Conservation (phyloP, 2,888 invertebrate genomes). For the Crocallis elinguaria region DNA sequence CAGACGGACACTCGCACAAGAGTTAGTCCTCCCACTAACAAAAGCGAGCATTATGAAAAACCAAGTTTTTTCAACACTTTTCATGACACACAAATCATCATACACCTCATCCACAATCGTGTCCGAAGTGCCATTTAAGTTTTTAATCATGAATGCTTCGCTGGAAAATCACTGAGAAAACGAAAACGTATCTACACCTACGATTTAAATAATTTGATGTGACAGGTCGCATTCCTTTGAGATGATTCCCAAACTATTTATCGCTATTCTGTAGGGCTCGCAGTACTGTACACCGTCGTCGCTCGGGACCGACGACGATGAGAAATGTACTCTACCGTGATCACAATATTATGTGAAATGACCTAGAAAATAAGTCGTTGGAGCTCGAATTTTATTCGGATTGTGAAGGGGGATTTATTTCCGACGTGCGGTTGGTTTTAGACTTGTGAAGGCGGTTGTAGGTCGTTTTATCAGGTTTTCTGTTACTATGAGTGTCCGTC, state of each 20-base stretch:
- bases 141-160: too few relatives aligned
- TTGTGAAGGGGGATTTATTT: background rate
- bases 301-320: constrained; percentile 11
- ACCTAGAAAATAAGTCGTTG: constrained; percentile 8
- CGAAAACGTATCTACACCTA: too few relatives aligned
- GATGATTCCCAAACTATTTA: background rate
- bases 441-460: background rate
- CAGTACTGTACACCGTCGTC: background rate
- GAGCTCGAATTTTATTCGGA: constrained; percentile 6
- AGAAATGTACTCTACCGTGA: constrained; percentile 7
- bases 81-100: too few relatives aligned
- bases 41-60: too few relatives aligned
- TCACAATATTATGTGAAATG: constrained; percentile 9
- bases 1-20: too few relatives aligned
- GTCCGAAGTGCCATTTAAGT: too few relatives aligned
- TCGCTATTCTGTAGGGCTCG: constrained; percentile 11
- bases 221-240: background rate
- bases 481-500: background rate
- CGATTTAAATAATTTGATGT: too few relatives aligned
- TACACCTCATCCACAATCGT: too few relatives aligned
- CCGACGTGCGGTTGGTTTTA: background rate
- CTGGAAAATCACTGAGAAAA: too few relatives aligned
- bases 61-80: too few relatives aligned
- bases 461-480: background rate
- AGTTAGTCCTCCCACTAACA: too few relatives aligned